phyloP scores from a whole-genome alignment of 2,113 vertebrate genomes.

The Apteryx mantelli region DNA sequence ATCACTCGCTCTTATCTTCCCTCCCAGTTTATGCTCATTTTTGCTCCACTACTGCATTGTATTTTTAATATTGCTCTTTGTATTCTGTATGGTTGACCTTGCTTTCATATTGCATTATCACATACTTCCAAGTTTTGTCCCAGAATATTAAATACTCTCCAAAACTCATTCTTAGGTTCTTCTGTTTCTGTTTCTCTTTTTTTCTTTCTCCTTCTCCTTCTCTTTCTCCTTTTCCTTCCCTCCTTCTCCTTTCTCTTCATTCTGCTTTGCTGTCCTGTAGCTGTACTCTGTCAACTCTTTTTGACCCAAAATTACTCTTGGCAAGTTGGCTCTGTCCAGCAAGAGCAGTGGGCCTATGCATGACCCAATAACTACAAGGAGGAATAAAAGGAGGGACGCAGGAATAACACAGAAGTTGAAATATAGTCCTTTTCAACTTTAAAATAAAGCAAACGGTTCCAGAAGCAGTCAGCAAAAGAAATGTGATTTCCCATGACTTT shows the following conservation, averaged over 20 bases:
- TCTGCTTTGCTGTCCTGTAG: background rate
- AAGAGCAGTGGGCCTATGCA: rapidly evolving
- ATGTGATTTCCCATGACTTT: background rate
- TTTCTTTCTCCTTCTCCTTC: background rate
- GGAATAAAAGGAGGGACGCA: background rate
- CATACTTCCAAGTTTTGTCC: background rate
- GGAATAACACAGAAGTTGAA: background rate
- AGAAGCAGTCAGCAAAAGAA: background rate
- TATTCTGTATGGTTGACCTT: background rate
- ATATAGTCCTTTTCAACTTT: background rate
- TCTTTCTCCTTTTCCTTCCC: background rate
- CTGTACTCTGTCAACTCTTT: background rate
- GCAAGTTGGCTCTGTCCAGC: background rate
- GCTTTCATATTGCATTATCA: background rate
- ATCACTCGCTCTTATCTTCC: background rate
- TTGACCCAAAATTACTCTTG: background rate
- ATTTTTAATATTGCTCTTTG: background rate
- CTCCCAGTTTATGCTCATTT: background rate
- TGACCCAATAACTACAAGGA: background rate
- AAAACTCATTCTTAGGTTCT: background rate
- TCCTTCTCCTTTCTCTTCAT: background rate
- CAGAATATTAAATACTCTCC: background rate
- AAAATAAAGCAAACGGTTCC: background rate
- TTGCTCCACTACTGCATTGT: background rate
- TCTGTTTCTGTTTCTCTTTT: background rate